A percentile compares a stretch with the other conserved stretches of the same genome.
Conservation (phyloP, 2,888 invertebrate species). For the Volucella inflata region DNA sequence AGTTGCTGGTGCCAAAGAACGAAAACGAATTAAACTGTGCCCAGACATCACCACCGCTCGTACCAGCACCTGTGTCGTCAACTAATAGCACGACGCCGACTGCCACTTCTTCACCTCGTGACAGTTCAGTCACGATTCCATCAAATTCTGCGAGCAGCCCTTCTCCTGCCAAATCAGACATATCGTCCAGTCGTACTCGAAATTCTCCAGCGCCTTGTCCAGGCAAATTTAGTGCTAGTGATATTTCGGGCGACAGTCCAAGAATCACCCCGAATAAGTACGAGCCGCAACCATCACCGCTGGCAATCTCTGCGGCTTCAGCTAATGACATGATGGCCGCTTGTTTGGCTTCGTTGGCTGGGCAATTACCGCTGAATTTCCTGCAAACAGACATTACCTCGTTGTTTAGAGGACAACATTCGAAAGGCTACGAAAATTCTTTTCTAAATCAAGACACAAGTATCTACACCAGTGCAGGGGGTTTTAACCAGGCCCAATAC, state of each 20-base stretch:
- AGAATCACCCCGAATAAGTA: slow-evolving; percentile 83
- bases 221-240: slow-evolving; percentile 83
- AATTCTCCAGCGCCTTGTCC: slow-evolving; percentile 85
- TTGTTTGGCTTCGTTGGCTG: slow-evolving; percentile 82
- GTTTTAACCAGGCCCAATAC: slow-evolving; percentile 66
- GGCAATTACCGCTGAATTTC: slow-evolving; percentile 82
- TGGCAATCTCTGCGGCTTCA: slow-evolving; percentile 76
- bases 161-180: slow-evolving; percentile 86
- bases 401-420: slow-evolving; percentile 81
- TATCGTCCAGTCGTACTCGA: slow-evolving; percentile 86
- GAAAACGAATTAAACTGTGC: too few species aligned
- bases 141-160: slow-evolving; percentile 85
- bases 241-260: slow-evolving; percentile 83
- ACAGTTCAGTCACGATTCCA: slow-evolving; percentile 83
- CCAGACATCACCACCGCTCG: too few species aligned
- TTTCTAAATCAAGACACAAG: slow-evolving; percentile 80
- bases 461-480: slow-evolving; percentile 53
- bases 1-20: too few species aligned
- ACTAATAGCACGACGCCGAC: slow-evolving; percentile 75
- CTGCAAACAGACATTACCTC: slow-evolving; percentile 81
- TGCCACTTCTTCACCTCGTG: slow-evolving; percentile 81
- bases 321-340: slow-evolving; percentile 83
- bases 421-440: slow-evolving; percentile 82
- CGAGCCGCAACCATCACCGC: slow-evolving; percentile 77
- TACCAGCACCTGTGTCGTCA: slow-evolving; percentile 56